Base-by-base conservation (phyloP, 2,888 invertebrate species). In the Macrosiphum euphorbiae region DNA sequence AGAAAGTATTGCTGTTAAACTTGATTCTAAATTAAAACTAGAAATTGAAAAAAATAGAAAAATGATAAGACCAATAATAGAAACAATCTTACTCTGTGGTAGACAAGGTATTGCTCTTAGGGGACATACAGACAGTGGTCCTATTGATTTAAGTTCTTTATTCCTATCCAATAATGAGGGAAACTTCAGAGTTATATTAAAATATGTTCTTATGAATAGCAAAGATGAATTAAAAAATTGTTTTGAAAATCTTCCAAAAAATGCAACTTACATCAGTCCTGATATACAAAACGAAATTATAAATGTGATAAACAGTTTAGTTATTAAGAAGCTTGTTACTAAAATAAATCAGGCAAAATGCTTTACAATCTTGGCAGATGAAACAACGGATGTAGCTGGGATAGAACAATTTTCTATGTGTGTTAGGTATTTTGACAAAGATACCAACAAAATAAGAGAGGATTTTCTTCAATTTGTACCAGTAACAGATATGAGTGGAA, bases 61-160 rank as follows among this genome's bases (percentile, higher is more conserved):
- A 47, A 86, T 44, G 1, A 26, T 86, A 47, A 86, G 44, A 47
- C 86, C 28, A 24, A 86, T 86, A 44, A 86, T 11, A 41, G 47
- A 86, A 86, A 86, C 86, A 47, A 47, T 47, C 44, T 24, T 86
- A 47, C 47, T n/a, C 47, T 26, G 41, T n/a, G 86, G 44, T 41
- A 7, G 41, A 86, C 41, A 26, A 86, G 86, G 47, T 44, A 41
- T 86, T 24, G 26, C 86, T 44, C 26, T 86, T 86, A 86, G 41
- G 50, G 13, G 87, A 50, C 13, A 41, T 41, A 35, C 26, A 87
- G 10, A 87, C 20, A 61, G 61, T 89, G 89, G 58, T 58, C 58
- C 55, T 61, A 61, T 89, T 89, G 89, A 89, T 89, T 58, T 58
- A 67, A 89, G 44, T 89, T 58, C 55, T 86, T 86, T 86, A 67